Percentiles rank a stretch among this genome's conserved stretches.
These are phyloP conservation scores for Lonchura striata DNA, from an alignment of 2,113 vertebrate species.

Conservation along the genomic window DNA sequence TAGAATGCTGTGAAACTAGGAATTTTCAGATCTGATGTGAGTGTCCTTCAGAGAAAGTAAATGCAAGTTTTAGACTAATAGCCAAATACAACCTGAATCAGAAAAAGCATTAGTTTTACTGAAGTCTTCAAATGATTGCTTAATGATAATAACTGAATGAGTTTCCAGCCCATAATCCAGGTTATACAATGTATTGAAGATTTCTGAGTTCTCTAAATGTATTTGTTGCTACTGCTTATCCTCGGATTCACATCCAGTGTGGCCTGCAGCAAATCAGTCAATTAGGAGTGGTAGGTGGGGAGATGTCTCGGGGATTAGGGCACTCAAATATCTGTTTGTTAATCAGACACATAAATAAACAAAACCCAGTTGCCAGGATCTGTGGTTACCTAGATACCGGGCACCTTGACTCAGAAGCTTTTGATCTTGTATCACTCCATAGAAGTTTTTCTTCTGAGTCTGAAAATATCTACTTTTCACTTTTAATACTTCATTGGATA, in stretches of 20 bases:
- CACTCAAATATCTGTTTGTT: not conserved
- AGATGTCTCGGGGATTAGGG: not conserved
- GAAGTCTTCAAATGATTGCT: not conserved
- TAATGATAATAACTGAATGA: not conserved
- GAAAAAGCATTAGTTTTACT: not conserved
- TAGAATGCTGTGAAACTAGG: not conserved
- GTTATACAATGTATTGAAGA: not conserved
- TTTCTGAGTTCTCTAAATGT: not conserved
- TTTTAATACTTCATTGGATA: not conserved
- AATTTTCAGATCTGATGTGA: not conserved
- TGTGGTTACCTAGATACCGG: conserved; percentile 39
- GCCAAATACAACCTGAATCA: not conserved
- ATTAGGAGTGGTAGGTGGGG: not conserved
- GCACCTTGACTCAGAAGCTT: not conserved
- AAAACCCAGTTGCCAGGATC: not conserved
- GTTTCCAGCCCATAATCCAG: not conserved
- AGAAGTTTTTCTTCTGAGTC: not conserved
- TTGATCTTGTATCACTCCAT: not conserved
- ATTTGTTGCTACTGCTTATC: not conserved
- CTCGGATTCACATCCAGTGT: not conserved
- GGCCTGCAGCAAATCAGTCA: not conserved
- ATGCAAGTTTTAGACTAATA: not conserved
- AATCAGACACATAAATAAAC: conserved; percentile 25
- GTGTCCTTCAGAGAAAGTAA: not conserved
- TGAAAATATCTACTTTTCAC: conserved; percentile 5